Conservation (phyloP, 1,140 invertebrate genomes). For the Calosoma granatense region DNA sequence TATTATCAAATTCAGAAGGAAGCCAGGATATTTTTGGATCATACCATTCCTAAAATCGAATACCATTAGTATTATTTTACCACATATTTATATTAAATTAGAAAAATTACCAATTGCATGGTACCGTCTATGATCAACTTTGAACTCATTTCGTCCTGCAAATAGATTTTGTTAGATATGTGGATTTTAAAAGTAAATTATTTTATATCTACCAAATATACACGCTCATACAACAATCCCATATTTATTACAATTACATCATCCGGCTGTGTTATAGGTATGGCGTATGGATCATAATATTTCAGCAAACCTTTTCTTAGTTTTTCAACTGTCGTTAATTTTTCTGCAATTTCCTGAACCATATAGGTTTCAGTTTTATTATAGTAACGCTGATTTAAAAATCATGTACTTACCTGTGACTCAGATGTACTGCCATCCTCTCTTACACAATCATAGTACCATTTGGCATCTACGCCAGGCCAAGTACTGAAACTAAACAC, state of each 20-base stretch:
- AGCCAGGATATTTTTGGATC: slow-evolving; percentile 34
- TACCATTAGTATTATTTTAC: slow-evolving; percentile 14
- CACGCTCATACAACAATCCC: slow-evolving; percentile 18
- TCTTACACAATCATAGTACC: slow-evolving; percentile 44
- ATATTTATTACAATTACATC: slow-evolving; percentile 21
- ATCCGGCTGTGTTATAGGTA: slow-evolving; percentile 21
- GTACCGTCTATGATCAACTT: slow-evolving; percentile 22
- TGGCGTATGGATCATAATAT: slow-evolving; percentile 27
- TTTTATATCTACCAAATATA: slow-evolving; percentile 23
- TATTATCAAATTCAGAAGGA: slow-evolving; percentile 27
- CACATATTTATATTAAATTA: slow-evolving; percentile 10
- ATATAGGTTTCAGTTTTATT: slow-evolving; percentile 10
- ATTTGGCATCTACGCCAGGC: slow-evolving; percentile 45
- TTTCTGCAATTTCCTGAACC: slow-evolving; percentile 23
- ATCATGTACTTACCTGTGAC: too few relatives aligned
- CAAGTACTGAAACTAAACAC: slow-evolving; percentile 50
- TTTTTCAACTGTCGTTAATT: slow-evolving; percentile 23
- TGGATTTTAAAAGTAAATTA: slow-evolving; percentile 10
- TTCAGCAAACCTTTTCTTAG: slow-evolving; percentile 24
- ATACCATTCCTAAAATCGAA: slow-evolving; percentile 31
- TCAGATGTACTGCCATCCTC: slow-evolving; percentile 16
- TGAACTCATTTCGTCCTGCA: slow-evolving; percentile 28
- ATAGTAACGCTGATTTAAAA: not conserved
- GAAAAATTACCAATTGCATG: slow-evolving; percentile 25
- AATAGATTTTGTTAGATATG: too few relatives aligned